A percentile compares a stretch with the other conserved stretches of the same genome.
These are phyloP conservation scores for Rhopalosiphum padi DNA, from an alignment of 1,140 invertebrate genomes.

Conservation along the genomic window DNA sequence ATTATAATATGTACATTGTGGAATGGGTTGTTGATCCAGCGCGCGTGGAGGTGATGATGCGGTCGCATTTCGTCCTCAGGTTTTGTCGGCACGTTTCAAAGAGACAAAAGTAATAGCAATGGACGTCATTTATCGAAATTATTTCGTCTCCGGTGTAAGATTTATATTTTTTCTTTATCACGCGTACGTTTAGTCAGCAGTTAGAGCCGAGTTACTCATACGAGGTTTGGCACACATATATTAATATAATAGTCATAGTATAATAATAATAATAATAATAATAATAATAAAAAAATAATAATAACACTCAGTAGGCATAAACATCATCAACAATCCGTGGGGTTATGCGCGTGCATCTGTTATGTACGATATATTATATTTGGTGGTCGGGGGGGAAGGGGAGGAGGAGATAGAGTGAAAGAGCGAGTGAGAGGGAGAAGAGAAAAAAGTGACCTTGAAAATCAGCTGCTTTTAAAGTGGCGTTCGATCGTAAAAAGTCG, in stretches of 20 bases:
- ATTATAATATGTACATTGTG: not conserved
- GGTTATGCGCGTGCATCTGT: not conserved
- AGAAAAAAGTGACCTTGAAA: not conserved
- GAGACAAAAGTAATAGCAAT: not conserved
- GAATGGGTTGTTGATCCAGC: not conserved
- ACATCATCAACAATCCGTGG: not conserved
- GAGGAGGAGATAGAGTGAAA: not conserved
- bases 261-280: not conserved
- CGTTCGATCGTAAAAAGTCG: conserved; percentile 4
- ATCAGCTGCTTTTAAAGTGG: conserved; percentile 34
- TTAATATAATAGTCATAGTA: not conserved
- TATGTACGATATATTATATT: not conserved
- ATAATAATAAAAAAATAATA: not conserved
- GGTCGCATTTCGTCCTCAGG: not conserved
- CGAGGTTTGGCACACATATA: not conserved
- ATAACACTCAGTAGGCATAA: not conserved
- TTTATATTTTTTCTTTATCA: not conserved
- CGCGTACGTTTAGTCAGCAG: not conserved
- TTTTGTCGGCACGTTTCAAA: not conserved
- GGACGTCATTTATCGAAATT: not conserved
- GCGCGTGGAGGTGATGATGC: not conserved
- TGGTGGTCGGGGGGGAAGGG: not conserved
- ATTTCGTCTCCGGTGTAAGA: not conserved
- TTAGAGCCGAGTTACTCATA: not conserved
- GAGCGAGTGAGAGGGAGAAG: not conserved